Evolutionary conservation across 1,140 invertebrate genomes (phyloP).

Genomic region (Cyrtorhinus lividipennis): DNA sequence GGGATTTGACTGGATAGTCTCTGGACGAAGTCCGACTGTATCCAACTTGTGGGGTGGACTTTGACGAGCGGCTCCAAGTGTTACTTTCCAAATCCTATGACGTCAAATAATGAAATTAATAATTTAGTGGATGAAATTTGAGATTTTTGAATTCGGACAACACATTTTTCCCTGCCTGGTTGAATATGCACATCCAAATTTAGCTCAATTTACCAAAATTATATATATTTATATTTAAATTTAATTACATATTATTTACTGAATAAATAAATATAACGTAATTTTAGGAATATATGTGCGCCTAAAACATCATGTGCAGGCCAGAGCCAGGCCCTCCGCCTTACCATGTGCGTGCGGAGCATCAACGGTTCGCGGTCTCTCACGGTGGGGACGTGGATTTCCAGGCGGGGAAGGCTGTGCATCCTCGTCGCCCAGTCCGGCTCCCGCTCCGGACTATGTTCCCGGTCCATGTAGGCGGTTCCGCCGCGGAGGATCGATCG

Average conservation of each 20-base stretch:
- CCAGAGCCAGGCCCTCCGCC: too few species aligned
- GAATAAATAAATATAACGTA: too few species aligned
- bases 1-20: background rate
- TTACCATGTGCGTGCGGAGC: background rate
- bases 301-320: too few species aligned
- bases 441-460: background rate
- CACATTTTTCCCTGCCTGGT: too few species aligned
- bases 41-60: background rate
- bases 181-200: too few species aligned
- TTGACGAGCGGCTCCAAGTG: constrained; percentile 19
- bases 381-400: background rate
- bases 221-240: too few species aligned
- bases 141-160: too few species aligned
- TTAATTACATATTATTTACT: too few species aligned
- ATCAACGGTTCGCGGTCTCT: background rate
- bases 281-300: too few species aligned
- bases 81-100: constrained; percentile 6
- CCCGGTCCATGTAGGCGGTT: background rate
- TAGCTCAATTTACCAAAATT: too few species aligned
- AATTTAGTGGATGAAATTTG: too few species aligned
- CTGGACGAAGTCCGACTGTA: background rate
- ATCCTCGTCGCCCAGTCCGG: background rate
- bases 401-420: background rate
- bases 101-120: too few species aligned
- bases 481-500: background rate